A percentile compares a stretch with the other conserved stretches of the same genome.
Conservation (phyloP, 2,113 vertebrate genomes). For the Equus quagga region DNA sequence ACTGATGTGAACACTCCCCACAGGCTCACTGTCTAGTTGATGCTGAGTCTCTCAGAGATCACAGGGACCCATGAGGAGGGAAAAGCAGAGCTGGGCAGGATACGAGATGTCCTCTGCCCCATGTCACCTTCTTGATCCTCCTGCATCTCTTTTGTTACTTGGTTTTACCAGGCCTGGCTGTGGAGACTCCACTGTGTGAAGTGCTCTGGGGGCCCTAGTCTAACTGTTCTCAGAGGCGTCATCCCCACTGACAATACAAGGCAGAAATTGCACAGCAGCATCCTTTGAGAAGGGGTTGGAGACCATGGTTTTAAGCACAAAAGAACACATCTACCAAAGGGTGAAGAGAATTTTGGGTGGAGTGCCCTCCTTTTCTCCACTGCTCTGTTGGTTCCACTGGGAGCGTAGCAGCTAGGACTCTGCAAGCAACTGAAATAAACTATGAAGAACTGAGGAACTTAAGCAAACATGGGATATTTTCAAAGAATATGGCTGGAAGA, state of each 20-base stretch:
- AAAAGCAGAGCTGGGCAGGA: background rate
- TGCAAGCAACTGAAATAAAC: background rate
- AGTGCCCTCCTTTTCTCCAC: background rate
- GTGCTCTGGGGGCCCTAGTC: background rate
- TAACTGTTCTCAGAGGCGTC: background rate
- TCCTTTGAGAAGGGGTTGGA: background rate
- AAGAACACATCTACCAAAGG: background rate
- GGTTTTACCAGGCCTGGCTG: background rate
- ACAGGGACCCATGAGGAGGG: background rate
- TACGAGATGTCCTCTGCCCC: background rate
- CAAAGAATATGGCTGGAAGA: background rate
- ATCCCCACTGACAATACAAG: background rate
- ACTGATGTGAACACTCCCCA: background rate
- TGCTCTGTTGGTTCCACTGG: background rate
- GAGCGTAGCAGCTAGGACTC: background rate
- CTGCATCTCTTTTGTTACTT: background rate
- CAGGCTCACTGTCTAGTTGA: background rate
- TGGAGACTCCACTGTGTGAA: background rate
- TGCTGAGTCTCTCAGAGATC: background rate
- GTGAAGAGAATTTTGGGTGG: background rate
- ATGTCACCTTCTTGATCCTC: background rate
- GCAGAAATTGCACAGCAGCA: background rate
- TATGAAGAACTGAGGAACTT: background rate
- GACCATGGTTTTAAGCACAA: background rate
- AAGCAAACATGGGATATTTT: background rate